phyloP scores from a whole-genome alignment of 2,888 invertebrate genomes.

The Acleris emargana region DNA sequence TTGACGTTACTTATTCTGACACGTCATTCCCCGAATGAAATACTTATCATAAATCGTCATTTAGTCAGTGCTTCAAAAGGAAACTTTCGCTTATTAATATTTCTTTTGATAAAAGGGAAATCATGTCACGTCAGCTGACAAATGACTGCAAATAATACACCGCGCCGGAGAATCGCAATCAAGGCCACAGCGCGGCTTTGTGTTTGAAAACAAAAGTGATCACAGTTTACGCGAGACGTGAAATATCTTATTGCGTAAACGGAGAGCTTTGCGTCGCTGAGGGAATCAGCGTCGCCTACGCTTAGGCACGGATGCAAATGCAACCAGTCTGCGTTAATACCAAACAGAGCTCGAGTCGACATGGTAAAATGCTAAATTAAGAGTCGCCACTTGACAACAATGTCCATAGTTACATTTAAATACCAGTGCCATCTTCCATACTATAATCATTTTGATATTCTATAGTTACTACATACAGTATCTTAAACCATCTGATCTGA shows the following conservation, averaged over 20 bases:
- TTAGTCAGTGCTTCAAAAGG: constrained; percentile 42
- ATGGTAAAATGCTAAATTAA: no score
- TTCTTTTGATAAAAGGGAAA: constrained; percentile 72
- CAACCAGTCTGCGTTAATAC: neutral
- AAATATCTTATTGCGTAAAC: constrained; percentile 55
- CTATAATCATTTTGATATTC: no score
- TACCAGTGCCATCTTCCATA: no score
- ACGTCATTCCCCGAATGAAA: constrained; percentile 45
- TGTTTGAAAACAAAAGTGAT: constrained; percentile 77
- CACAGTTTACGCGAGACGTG: constrained; percentile 61
- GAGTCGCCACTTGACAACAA: no score
- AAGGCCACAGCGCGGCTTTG: constrained; percentile 58
- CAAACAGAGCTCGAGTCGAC: no score
- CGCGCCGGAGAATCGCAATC: constrained; percentile 62
- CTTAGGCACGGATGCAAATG: constrained; percentile 17
- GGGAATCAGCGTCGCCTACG: constrained; percentile 46
- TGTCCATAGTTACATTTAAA: no score
- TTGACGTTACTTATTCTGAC: constrained; percentile 53
- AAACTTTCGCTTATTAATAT: constrained; percentile 71
- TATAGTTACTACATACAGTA: no score
- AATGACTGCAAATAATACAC: constrained; percentile 64
- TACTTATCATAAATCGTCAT: constrained; percentile 41
- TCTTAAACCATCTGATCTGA: no score
- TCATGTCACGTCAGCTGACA: constrained; percentile 63
- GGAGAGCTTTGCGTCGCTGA: constrained; percentile 33